phyloP scores from a whole-genome alignment of 2,113 vertebrate genomes.

The Eleginops maclovinus region DNA sequence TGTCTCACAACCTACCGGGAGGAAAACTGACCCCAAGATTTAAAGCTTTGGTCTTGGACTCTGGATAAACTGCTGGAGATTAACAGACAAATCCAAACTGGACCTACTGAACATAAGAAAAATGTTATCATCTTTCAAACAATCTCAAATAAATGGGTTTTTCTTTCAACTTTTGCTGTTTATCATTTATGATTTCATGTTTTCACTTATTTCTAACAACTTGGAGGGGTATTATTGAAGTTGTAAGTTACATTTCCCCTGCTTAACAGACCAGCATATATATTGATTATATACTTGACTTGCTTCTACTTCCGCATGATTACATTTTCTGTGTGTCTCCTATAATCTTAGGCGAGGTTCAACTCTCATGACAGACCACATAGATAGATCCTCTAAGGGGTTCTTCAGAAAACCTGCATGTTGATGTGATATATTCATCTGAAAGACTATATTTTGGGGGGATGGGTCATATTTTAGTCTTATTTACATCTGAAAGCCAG shows the following conservation, averaged over 20 bases:
- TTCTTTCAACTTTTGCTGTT: slow-evolving; percentile 2
- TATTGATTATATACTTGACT: slow-evolving; percentile 50
- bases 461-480: background rate
- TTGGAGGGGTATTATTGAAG: slow-evolving; percentile 17
- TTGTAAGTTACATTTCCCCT: slow-evolving; percentile 35
- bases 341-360: slow-evolving; percentile 14
- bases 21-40: background rate
- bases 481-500: slow-evolving; percentile 31
- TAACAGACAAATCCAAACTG: background rate
- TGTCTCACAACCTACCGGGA: background rate
- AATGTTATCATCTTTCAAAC: background rate
- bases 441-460: background rate
- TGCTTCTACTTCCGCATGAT: slow-evolving; percentile 43
- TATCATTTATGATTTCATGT: background rate
- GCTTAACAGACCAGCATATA: slow-evolving; percentile 34
- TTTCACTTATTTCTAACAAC: background rate
- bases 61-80: background rate
- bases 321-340: slow-evolving; percentile 29
- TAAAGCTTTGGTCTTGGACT: background rate
- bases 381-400: slow-evolving; percentile 8
- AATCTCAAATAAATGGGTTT: background rate
- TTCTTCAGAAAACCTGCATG: slow-evolving; percentile 4
- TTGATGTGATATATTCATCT: background rate
- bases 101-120: background rate
- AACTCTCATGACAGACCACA: slow-evolving; percentile 1